Conservation (phyloP, 2,113 vertebrate species). For the Istiophorus platypterus region DNA sequence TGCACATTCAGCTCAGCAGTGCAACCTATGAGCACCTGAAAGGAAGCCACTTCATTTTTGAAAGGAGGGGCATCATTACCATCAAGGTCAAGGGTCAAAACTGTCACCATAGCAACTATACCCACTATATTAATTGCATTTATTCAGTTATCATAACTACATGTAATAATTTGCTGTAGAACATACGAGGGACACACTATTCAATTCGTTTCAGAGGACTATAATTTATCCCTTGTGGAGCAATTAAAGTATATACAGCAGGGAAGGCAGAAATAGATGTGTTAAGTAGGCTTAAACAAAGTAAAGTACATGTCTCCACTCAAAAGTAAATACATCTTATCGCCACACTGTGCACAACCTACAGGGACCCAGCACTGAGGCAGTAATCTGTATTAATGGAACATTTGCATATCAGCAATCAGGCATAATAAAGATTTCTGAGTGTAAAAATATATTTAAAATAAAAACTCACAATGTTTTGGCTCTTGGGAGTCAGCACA, state of each 20-base stretch:
- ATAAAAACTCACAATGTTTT: slow-evolving; percentile 44
- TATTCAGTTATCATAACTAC: not conserved
- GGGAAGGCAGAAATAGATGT: not conserved
- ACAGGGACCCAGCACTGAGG: not conserved
- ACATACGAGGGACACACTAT: not conserved
- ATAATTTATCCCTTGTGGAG: not conserved
- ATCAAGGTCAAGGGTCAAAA: slow-evolving; percentile 79
- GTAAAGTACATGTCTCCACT: not conserved
- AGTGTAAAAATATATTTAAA: slow-evolving; percentile 21
- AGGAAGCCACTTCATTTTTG: slow-evolving; percentile 85
- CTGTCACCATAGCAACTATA: slow-evolving; percentile 19
- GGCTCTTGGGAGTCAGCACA: slow-evolving; percentile 39
- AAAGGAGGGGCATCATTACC: slow-evolving; percentile 82
- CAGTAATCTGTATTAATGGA: slow-evolving; percentile 11
- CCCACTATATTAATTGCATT: not conserved
- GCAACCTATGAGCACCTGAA: slow-evolving; percentile 84
- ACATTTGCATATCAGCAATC: slow-evolving; percentile 18
- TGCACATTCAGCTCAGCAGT: slow-evolving; percentile 85
- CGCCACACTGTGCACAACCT: not conserved
- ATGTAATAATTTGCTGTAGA: slow-evolving; percentile 17
- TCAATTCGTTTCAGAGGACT: not conserved
- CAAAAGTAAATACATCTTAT: slow-evolving; percentile 7
- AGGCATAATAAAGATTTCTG: slow-evolving; percentile 32
- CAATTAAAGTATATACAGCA: not conserved
- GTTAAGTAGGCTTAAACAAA: not conserved